Conservation (phyloP, 2,797 vertebrate genomes). For the Lycodopsis pacificus region DNA sequence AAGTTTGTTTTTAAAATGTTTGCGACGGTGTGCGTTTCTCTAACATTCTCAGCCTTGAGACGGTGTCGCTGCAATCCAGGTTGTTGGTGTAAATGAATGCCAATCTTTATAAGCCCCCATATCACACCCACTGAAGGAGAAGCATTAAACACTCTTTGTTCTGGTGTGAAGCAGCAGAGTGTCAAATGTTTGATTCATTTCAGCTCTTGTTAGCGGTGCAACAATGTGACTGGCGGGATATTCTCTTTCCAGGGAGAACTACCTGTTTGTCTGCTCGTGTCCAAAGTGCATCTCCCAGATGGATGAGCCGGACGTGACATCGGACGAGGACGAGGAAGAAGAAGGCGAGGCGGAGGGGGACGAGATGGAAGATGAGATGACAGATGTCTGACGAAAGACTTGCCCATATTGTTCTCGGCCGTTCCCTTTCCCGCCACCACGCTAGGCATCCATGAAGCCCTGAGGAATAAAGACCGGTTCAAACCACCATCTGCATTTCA, state of each 20-base stretch:
- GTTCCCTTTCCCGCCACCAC: slow-evolving; percentile 36
- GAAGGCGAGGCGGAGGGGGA: slow-evolving; percentile 88
- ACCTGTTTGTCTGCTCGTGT: slow-evolving; percentile 96
- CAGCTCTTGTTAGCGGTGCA: slow-evolving; percentile 13
- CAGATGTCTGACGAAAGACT: slow-evolving; percentile 91
- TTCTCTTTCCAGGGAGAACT: slow-evolving; percentile 91
- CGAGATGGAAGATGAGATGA: slow-evolving; percentile 98
- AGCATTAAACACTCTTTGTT: slow-evolving; percentile 15
- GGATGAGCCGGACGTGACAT: slow-evolving; percentile 92
- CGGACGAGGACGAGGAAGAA: slow-evolving; percentile 94
- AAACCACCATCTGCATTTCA: slow-evolving; percentile 36
- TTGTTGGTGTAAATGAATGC: slow-evolving; percentile 11
- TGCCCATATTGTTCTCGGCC: slow-evolving; percentile 46
- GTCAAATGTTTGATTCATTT: slow-evolving; percentile 27
- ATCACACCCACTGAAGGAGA: slow-evolving; percentile 20
- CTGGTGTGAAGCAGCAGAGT: neutral
- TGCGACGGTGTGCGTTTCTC: slow-evolving; percentile 9
- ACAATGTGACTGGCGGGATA: slow-evolving; percentile 14
- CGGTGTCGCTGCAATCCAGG: slow-evolving; percentile 15
- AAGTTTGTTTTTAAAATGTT: slow-evolving; percentile 22
- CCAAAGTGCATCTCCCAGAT: slow-evolving; percentile 93
- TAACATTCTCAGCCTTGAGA: slow-evolving; percentile 32
- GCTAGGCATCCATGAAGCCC: slow-evolving; percentile 44
- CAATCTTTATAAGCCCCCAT: neutral
- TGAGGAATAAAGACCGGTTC: slow-evolving; percentile 45